phyloP scores from a whole-genome alignment of 2,797 vertebrate species.

The Trachurus trachurus region DNA sequence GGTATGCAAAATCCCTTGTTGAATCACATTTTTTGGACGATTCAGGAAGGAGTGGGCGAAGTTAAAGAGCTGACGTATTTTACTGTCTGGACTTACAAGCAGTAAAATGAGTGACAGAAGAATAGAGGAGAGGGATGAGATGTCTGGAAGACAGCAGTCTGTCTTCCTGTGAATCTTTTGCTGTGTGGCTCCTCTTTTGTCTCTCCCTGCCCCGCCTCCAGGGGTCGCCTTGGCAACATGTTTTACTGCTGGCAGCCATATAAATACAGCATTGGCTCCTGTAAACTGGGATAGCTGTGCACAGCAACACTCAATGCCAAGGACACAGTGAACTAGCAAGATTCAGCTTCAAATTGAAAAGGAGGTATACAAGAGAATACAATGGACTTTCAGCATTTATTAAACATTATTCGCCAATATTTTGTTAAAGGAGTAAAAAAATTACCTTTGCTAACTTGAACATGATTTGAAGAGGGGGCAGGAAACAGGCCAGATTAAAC shows the following conservation, averaged over 20 bases:
- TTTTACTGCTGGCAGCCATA: constrained; percentile 78
- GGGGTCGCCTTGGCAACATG: constrained; percentile 80
- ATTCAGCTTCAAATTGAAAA: constrained; percentile 28
- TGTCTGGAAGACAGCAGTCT: constrained; percentile 49
- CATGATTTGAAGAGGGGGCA: neutral
- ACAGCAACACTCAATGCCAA: constrained; percentile 50
- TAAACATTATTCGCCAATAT: neutral
- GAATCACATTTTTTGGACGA: neutral
- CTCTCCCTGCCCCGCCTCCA: constrained; percentile 69
- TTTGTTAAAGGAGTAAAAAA: constrained; percentile 10
- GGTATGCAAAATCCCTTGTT: neutral
- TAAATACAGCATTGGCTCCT: constrained; percentile 68
- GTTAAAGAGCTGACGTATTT: constrained; percentile 17
- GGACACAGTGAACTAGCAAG: constrained; percentile 42
- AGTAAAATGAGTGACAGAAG: constrained; percentile 53
- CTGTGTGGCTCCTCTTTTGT: constrained; percentile 65
- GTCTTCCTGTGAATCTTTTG: constrained; percentile 50
- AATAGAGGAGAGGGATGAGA: constrained; percentile 42
- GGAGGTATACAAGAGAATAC: constrained; percentile 19
- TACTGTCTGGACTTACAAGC: constrained; percentile 25
- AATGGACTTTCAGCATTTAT: neutral
- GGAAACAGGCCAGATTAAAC: neutral
- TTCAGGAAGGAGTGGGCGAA: neutral
- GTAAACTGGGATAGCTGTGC: constrained; percentile 58
- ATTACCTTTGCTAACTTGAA: constrained; percentile 4